Percentiles rank a stretch among this genome's conserved stretches.
Conservation (phyloP, 2,113 vertebrate species). For the Acanthisitta chloris region DNA sequence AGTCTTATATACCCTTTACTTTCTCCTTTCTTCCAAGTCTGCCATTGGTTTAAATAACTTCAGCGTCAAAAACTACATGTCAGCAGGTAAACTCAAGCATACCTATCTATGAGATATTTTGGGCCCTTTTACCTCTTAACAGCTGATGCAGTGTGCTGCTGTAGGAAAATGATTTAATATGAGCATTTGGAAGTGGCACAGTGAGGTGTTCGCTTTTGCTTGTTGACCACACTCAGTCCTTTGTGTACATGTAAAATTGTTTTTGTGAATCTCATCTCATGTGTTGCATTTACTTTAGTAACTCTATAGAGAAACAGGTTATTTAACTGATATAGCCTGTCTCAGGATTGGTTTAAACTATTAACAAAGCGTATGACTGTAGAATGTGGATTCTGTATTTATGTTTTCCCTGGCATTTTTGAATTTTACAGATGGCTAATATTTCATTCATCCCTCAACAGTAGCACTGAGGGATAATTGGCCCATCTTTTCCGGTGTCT, state of each 20-base stretch:
- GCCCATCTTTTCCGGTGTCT: constrained; percentile 1
- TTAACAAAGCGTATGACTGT: constrained; percentile 24
- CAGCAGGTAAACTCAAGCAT: not conserved
- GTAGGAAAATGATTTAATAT: not conserved
- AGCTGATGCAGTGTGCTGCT: not conserved
- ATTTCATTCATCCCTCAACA: not conserved
- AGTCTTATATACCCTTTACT: not conserved
- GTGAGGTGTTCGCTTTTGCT: not conserved
- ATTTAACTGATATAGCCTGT: constrained; percentile 12
- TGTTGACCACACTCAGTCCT: not conserved
- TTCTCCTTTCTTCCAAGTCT: not conserved
- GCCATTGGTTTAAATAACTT: not conserved
- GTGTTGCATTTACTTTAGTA: constrained; percentile 20
- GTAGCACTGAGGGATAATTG: not conserved
- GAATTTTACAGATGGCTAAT: constrained; percentile 34
- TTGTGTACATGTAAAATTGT: not conserved
- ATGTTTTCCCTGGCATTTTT: constrained; percentile 20
- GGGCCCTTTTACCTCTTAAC: not conserved
- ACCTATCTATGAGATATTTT: not conserved
- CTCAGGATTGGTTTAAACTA: constrained; percentile 34
- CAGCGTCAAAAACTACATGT: not conserved
- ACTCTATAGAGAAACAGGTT: not conserved
- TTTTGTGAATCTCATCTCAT: not conserved
- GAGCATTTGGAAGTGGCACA: not conserved
- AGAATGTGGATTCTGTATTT: constrained; percentile 43